phyloP scores from a whole-genome alignment of 2,797 vertebrate genomes.

The Iguana delicatissima region DNA sequence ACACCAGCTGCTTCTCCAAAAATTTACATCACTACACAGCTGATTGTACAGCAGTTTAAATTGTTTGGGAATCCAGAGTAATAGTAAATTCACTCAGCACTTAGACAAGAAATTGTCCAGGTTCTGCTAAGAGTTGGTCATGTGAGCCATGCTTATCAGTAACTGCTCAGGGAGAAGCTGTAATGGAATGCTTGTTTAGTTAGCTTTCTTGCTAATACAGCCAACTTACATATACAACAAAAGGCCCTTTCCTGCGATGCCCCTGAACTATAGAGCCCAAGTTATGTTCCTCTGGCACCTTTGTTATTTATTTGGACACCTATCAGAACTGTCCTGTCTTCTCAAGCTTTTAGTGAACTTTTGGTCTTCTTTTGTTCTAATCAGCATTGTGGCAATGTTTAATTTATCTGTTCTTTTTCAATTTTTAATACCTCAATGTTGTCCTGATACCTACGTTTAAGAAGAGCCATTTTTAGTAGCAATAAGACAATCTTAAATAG shows the following conservation, averaged over 20 bases:
- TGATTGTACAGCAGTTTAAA: not conserved
- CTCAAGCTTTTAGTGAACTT: not conserved
- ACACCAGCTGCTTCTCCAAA: no score
- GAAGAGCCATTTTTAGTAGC: not conserved
- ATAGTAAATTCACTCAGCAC: not conserved
- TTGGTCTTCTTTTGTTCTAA: not conserved
- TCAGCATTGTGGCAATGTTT: not conserved
- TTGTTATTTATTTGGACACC: not conserved
- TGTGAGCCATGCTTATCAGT: not conserved
- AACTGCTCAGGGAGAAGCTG: no score
- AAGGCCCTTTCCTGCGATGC: not conserved
- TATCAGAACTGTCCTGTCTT: not conserved
- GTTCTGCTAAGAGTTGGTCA: not conserved
- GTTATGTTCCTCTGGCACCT: not conserved
- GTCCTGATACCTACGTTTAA: not conserved
- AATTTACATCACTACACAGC: not conserved
- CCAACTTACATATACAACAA: not conserved
- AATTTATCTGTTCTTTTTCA: not conserved
- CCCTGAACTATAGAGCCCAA: not conserved
- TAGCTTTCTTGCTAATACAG: not conserved
- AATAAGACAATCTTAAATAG: not conserved
- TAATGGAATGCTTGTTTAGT: not conserved
- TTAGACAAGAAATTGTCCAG: not conserved
- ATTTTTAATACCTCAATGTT: not conserved
- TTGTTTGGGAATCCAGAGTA: not conserved